phyloP scores from a whole-genome alignment of 2,888 invertebrate species.

The Tricholauxania praeusta region DNA sequence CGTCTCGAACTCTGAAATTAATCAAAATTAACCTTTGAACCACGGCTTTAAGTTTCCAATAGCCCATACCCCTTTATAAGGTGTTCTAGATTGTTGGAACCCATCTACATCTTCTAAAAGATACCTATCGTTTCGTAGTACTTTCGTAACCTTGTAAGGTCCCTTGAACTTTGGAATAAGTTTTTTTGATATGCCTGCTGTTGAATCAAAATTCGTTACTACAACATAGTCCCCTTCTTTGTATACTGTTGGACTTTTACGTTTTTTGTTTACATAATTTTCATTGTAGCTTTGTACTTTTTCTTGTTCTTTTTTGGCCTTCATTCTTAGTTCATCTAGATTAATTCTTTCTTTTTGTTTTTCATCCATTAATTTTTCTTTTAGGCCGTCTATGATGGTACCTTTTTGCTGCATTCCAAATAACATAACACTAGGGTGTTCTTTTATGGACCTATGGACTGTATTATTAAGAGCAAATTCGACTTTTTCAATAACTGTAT shows the following conservation, averaged over 20 bases:
- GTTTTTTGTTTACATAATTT: background rate
- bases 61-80: conserved; percentile 33
- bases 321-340: no score
- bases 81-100: conserved; percentile 20
- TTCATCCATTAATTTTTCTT: conserved; percentile 35
- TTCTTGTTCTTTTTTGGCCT: no score
- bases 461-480: no score
- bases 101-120: conserved; percentile 26
- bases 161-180: conserved; percentile 17
- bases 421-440: no score
- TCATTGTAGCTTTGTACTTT: background rate
- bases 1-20: conserved; percentile 12
- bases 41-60: conserved; percentile 27
- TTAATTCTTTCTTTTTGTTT: background rate
- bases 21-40: background rate
- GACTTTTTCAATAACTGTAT: conserved; percentile 24
- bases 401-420: no score
- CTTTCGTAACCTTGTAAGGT: conserved; percentile 3
- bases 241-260: background rate
- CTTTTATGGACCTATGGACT: background rate
- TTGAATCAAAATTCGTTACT: conserved; percentile 22
- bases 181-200: conserved; percentile 11
- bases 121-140: conserved; percentile 22
- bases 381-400: background rate
- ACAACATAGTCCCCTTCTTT: background rate